phyloP scores from a whole-genome alignment of 1,140 invertebrate genomes.

The Sesamia nonagrioides region DNA sequence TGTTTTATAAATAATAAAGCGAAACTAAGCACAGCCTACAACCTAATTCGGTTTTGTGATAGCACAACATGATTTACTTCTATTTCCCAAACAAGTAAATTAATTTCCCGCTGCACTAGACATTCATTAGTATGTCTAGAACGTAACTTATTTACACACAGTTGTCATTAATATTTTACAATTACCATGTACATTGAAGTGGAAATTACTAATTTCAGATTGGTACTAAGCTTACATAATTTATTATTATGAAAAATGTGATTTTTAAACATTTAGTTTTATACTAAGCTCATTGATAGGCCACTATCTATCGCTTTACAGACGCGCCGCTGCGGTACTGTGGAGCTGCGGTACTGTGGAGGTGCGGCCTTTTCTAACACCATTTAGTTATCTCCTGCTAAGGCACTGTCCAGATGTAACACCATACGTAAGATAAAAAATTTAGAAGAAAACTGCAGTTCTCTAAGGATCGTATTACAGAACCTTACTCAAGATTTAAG shows the following conservation, averaged over 20 bases:
- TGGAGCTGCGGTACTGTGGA: too few relatives aligned
- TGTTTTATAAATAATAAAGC: slow-evolving; percentile 28
- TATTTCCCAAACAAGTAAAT: slow-evolving; percentile 8
- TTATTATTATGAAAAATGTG: slow-evolving; percentile 44
- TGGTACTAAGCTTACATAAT: slow-evolving; percentile 43
- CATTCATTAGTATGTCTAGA: background rate
- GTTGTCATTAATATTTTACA: slow-evolving; percentile 5
- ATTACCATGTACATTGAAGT: slow-evolving; percentile 29
- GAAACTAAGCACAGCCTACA: slow-evolving; percentile 47
- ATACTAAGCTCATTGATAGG: slow-evolving; percentile 50
- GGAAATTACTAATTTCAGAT: slow-evolving; percentile 37
- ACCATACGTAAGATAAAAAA: background rate
- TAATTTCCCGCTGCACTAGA: background rate
- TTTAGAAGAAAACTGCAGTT: background rate
- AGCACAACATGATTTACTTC: slow-evolving; percentile 12
- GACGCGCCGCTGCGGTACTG: background rate
- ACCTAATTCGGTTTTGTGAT: slow-evolving; percentile 37
- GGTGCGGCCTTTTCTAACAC: slow-evolving; percentile 7
- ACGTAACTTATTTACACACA: slow-evolving; percentile 10
- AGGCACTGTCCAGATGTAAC: slow-evolving; percentile 40
- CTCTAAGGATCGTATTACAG: too few relatives aligned
- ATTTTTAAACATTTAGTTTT: slow-evolving; percentile 44
- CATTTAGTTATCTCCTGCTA: slow-evolving; percentile 12
- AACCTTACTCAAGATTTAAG: too few relatives aligned
- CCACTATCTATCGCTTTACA: slow-evolving; percentile 11